These are phyloP conservation scores for Mesorhabditis spiculigera DNA, from an alignment of 2,888 invertebrate species.

Conservation along the genomic window DNA sequence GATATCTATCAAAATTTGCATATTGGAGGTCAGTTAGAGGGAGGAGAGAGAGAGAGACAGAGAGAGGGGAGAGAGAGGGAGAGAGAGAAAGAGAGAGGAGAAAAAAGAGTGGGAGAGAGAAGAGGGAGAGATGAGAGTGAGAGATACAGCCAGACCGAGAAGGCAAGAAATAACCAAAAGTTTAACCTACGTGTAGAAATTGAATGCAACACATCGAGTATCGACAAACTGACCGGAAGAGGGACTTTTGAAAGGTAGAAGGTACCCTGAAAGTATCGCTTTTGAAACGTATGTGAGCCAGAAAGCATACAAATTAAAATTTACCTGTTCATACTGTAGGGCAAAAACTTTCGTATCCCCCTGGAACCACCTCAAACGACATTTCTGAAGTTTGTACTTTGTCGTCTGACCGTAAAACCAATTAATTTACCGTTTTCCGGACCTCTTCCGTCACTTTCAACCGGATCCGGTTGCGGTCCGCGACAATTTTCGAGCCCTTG, in stretches of 20 bases:
- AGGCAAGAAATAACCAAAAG: too few species aligned
- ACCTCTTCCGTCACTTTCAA: background rate
- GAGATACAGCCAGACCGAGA: too few species aligned
- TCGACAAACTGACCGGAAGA: slow-evolving; percentile 26
- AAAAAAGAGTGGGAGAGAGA: too few species aligned
- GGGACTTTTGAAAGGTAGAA: slow-evolving; percentile 21
- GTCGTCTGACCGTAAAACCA: background rate
- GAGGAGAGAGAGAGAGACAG: background rate
- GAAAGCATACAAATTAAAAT: background rate
- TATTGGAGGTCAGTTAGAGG: background rate
- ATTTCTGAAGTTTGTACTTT: background rate
- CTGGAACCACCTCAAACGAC: background rate
- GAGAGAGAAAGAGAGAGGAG: background rate
- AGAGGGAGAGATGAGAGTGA: too few species aligned
- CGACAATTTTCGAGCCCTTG: too few species aligned
- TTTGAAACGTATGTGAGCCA: background rate
- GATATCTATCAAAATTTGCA: too few species aligned
- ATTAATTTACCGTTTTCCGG: background rate
- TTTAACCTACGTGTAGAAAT: slow-evolving; percentile 23
- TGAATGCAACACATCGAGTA: slow-evolving; percentile 34
- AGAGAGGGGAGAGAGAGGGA: background rate
- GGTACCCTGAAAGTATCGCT: slow-evolving; percentile 14
- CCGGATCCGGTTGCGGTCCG: slow-evolving; percentile 15
- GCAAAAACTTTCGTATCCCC: slow-evolving; percentile 4
- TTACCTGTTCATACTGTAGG: background rate